phyloP scores from a whole-genome alignment of 2,888 invertebrate species.

The Lycocerus yunnanus region DNA sequence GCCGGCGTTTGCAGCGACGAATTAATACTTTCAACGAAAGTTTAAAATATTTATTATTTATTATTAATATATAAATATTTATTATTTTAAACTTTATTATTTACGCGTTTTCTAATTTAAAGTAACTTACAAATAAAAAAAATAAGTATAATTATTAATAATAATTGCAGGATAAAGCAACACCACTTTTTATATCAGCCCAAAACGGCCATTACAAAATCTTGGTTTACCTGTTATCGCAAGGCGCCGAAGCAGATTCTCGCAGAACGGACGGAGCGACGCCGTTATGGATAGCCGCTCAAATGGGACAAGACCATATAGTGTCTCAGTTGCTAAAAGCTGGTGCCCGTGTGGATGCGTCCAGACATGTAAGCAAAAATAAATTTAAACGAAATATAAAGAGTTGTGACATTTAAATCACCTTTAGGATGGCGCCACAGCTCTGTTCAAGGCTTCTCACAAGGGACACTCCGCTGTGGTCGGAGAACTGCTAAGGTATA shows the following conservation, averaged over 20 bases:
- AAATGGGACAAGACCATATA: slow-evolving; percentile 89
- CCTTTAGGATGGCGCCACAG: slow-evolving; percentile 87
- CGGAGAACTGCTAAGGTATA: slow-evolving; percentile 78
- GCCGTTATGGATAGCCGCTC: slow-evolving; percentile 92
- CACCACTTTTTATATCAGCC: slow-evolving; percentile 88
- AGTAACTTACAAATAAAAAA: too few relatives aligned
- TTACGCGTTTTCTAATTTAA: too few relatives aligned
- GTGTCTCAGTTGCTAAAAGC: slow-evolving; percentile 76
- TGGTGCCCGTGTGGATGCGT: slow-evolving; percentile 79
- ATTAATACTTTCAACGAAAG: too few relatives aligned
- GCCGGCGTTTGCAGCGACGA: too few relatives aligned
- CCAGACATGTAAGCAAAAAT: slow-evolving; percentile 69
- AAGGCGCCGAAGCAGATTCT: slow-evolving; percentile 74
- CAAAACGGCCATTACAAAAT: slow-evolving; percentile 91
- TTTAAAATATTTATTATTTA: too few relatives aligned
- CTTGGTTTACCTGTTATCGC: slow-evolving; percentile 70
- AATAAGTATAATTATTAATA: too few relatives aligned
- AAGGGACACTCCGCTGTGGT: slow-evolving; percentile 91
- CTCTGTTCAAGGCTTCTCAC: slow-evolving; percentile 92
- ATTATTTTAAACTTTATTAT: too few relatives aligned
- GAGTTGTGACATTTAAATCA: slow-evolving; percentile 18
- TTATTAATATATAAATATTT: too few relatives aligned
- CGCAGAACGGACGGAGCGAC: slow-evolving; percentile 84
- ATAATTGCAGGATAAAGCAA: slow-evolving; percentile 79
- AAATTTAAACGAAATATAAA: not conserved